Conservation (phyloP, 2,113 vertebrate species). For the Bothrops jararaca region DNA sequence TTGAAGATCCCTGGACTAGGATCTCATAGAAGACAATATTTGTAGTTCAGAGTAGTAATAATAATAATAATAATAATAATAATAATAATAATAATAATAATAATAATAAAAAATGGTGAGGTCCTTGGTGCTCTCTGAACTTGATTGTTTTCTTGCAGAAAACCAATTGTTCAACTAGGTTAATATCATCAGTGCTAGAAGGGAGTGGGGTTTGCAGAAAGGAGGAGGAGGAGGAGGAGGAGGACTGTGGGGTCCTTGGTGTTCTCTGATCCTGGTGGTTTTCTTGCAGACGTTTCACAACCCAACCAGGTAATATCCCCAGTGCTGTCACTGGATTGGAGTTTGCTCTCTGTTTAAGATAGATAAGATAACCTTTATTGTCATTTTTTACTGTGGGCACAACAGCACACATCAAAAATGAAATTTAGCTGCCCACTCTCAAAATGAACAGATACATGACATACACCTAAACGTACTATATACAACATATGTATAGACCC, state of each 20-base stretch:
- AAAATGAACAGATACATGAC: too few relatives aligned
- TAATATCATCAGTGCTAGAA: neutral
- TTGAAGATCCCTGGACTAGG: neutral
- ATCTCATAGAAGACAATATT: neutral
- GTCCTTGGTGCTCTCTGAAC: neutral
- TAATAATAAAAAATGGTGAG: neutral
- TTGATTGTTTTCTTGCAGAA: neutral
- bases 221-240: neutral
- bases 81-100: too few relatives aligned
- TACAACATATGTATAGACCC: too few relatives aligned
- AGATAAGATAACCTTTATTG: too few relatives aligned
- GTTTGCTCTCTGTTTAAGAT: too few relatives aligned
- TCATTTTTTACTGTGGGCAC: too few relatives aligned
- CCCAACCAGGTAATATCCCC: neutral
- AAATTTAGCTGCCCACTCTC: too few relatives aligned
- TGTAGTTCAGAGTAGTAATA: neutral
- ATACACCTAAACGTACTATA: too few relatives aligned
- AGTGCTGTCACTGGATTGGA: too few relatives aligned
- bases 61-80: too few relatives aligned
- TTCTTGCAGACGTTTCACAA: neutral
- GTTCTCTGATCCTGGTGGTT: neutral
- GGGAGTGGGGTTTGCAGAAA: neutral
- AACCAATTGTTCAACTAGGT: neutral
- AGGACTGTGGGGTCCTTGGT: neutral
- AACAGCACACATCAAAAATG: too few relatives aligned